These are phyloP conservation scores for Tricholaema leucomelas DNA, from an alignment of 2,113 vertebrate genomes.

Conservation along the genomic window DNA sequence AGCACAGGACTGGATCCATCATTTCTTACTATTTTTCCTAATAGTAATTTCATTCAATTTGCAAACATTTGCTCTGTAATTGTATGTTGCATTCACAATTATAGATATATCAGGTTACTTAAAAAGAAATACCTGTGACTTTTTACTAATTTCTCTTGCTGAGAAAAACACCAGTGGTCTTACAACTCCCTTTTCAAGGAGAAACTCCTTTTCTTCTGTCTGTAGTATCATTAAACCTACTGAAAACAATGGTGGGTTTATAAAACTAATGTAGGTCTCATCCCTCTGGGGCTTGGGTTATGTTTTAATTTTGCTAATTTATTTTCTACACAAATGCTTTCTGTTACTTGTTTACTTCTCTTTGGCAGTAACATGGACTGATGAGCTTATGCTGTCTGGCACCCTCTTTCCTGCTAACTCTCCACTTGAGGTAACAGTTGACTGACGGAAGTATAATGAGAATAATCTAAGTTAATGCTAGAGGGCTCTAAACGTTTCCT, in stretches of 20 bases:
- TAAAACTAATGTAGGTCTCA: background rate
- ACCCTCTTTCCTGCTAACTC: slow-evolving; percentile 14
- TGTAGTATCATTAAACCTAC: background rate
- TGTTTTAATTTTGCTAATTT: slow-evolving; percentile 19
- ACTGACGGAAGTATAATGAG: slow-evolving; percentile 6
- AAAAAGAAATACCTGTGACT: background rate
- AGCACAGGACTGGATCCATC: background rate
- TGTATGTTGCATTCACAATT: background rate
- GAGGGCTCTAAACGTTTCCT: slow-evolving; percentile 47
- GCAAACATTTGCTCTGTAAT: background rate
- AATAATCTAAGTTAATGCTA: slow-evolving; percentile 47
- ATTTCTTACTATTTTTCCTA: background rate
- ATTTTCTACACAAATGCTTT: slow-evolving; percentile 22
- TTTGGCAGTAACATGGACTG: background rate
- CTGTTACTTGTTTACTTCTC: slow-evolving; percentile 23
- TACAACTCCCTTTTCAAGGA: background rate
- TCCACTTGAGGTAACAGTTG: slow-evolving; percentile 14
- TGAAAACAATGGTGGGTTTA: slow-evolving; percentile 4
- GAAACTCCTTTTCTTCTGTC: background rate
- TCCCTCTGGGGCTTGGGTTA: background rate
- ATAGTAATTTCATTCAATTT: background rate
- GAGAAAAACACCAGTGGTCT: background rate
- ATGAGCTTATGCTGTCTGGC: slow-evolving; percentile 2
- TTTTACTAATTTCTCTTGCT: background rate
- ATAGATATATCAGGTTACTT: background rate